Percentiles rank a stretch among this genome's conserved stretches.
These are phyloP conservation scores for Hyles lineata DNA, from an alignment of 2,888 invertebrate genomes.

Conservation along the genomic window DNA sequence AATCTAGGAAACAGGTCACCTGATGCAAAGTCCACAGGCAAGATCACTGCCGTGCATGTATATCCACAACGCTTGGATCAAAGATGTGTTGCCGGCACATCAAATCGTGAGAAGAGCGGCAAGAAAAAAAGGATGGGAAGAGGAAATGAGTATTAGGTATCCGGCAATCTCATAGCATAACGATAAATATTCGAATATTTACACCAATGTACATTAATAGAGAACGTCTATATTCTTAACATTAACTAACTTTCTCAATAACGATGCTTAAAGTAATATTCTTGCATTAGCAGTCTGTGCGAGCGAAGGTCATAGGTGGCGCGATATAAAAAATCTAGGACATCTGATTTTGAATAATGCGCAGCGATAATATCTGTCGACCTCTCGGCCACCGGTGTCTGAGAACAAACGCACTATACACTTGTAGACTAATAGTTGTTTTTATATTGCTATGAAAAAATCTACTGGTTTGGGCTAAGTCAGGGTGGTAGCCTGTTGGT, in stretches of 20 bases:
- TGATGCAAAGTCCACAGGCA: too few species aligned
- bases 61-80: too few species aligned
- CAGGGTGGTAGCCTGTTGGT: too few species aligned
- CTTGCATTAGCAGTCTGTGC: neutral
- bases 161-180: neutral
- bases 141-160: too few species aligned
- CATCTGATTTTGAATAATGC: slow-evolving; percentile 27
- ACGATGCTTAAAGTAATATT: neutral
- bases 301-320: slow-evolving; percentile 10
- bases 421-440: neutral
- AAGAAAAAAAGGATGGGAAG: too few species aligned
- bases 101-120: too few species aligned
- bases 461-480: neutral
- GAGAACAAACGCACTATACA: neutral
- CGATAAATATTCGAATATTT: neutral
- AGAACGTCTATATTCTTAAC: neutral
- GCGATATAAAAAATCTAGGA: slow-evolving; percentile 16
- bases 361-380: slow-evolving; percentile 12
- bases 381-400: neutral
- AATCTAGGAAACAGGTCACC: too few species aligned
- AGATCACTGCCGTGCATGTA: too few species aligned
- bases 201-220: neutral
- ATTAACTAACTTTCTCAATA: neutral
- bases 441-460: neutral
- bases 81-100: too few species aligned